Conservation (phyloP, 2,888 invertebrate species). For the Nomada fucata region DNA sequence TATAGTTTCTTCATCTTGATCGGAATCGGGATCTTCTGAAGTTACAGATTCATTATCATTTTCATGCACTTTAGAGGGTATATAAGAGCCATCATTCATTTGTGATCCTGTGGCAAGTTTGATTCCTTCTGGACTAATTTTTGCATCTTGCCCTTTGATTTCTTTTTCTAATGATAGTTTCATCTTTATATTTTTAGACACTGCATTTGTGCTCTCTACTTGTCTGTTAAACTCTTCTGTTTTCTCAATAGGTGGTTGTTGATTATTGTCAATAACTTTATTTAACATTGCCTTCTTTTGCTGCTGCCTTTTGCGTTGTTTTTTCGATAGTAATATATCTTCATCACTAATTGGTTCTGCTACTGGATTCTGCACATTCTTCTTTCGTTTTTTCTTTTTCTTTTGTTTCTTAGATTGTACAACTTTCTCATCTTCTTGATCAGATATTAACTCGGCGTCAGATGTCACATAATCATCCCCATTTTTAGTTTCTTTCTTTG, state of each 20-base stretch:
- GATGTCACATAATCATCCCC: constrained; percentile 75
- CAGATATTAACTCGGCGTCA: constrained; percentile 80
- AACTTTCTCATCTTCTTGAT: constrained; percentile 73
- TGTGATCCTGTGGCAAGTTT: constrained; percentile 45
- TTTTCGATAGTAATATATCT: constrained; percentile 82
- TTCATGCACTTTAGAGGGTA: constrained; percentile 43
- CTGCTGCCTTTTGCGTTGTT: constrained; percentile 83
- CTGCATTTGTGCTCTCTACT: constrained; percentile 52
- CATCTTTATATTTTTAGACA: neutral
- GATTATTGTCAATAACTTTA: constrained; percentile 66
- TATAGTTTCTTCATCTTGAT: constrained; percentile 73
- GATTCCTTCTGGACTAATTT: constrained; percentile 37
- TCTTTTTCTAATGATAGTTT: constrained; percentile 8
- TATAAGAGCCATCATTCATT: constrained; percentile 47
- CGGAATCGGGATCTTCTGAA: constrained; percentile 80
- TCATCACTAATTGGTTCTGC: constrained; percentile 75
- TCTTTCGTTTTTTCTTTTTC: constrained; percentile 78
- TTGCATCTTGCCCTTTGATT: neutral
- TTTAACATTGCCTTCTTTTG: constrained; percentile 65
- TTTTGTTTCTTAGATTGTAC: constrained; percentile 65
- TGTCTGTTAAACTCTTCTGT: constrained; percentile 54
- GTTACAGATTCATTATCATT: constrained; percentile 73
- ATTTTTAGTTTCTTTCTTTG: constrained; percentile 51
- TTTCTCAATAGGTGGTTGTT: constrained; percentile 33
- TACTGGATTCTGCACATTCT: constrained; percentile 71